These are phyloP conservation scores for Eulithis prunata DNA, from an alignment of 2,888 invertebrate genomes.

Conservation along the genomic window DNA sequence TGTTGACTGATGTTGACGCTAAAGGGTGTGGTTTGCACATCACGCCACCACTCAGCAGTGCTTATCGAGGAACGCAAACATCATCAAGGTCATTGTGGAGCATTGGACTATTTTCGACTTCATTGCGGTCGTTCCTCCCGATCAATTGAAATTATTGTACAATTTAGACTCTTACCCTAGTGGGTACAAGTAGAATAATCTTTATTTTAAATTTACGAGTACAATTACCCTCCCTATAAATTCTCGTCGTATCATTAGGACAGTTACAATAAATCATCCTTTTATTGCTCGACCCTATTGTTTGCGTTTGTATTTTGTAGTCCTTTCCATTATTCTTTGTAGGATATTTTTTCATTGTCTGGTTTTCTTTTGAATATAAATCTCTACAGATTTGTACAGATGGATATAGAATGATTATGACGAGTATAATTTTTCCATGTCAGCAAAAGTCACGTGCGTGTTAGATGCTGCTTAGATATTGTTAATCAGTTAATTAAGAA, in stretches of 20 bases:
- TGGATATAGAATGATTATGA: no score
- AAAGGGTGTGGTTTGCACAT: conserved; percentile 51
- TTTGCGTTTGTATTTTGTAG: conserved; percentile 58
- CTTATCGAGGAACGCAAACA: conserved; percentile 52
- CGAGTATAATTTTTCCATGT: no score
- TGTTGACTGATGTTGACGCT: conserved; percentile 33
- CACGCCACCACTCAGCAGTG: conserved; percentile 49
- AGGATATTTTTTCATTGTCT: conserved; percentile 51
- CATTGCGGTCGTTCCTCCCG: conserved; percentile 2
- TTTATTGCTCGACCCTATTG: conserved; percentile 68
- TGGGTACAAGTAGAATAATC: conserved; percentile 12
- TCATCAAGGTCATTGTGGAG: conserved; percentile 30
- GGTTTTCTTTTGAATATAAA: conserved; percentile 25
- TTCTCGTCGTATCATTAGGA: conserved; percentile 58
- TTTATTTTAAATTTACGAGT: conserved; percentile 8
- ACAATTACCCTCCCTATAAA: conserved; percentile 40
- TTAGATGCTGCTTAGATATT: no score
- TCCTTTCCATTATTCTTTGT: conserved; percentile 55
- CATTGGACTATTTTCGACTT: conserved; percentile 25
- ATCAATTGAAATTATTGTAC: background rate
- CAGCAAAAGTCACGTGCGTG: no score
- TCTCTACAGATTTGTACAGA: background rate
- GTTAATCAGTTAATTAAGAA: no score
- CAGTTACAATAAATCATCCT: conserved; percentile 74
- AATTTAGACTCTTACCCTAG: no score